Percentiles rank a stretch among this genome's conserved stretches.
Evolutionary conservation across 1,140 invertebrate genomes (phyloP).

Genomic region (Panagrolaimus sp.): DNA sequence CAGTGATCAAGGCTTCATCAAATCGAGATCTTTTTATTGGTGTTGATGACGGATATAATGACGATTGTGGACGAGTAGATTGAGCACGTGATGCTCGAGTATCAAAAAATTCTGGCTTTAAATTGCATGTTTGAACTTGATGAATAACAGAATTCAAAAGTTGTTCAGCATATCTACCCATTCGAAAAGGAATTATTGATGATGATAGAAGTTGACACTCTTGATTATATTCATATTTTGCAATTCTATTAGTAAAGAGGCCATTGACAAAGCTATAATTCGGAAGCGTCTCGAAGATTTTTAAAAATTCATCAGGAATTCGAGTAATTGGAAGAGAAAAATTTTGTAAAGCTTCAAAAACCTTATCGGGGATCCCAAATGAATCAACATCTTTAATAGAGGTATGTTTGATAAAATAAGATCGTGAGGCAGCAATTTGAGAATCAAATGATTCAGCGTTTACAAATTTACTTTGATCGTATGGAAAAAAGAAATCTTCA

Average conservation of each 20-base stretch:
- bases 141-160: not conserved
- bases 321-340: not conserved
- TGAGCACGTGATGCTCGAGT: not conserved
- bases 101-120: not conserved
- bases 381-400: not conserved
- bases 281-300: not conserved
- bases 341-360: not conserved
- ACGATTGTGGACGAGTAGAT: not conserved
- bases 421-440: not conserved
- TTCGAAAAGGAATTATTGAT: not conserved
- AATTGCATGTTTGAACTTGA: not conserved
- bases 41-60: too few relatives aligned
- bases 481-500: not conserved
- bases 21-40: not conserved
- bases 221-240: not conserved
- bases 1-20: not conserved
- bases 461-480: not conserved
- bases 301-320: not conserved
- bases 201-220: not conserved
- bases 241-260: not conserved
- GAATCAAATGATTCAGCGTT: not conserved
- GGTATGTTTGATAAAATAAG: not conserved
- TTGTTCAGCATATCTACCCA: not conserved
- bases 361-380: not conserved
- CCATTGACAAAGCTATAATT: not conserved